Evolutionary conservation across 2,797 vertebrate genomes (phyloP), one percentile per base, ranked within the genome.

Genomic region (Danio choprae): DNA sequence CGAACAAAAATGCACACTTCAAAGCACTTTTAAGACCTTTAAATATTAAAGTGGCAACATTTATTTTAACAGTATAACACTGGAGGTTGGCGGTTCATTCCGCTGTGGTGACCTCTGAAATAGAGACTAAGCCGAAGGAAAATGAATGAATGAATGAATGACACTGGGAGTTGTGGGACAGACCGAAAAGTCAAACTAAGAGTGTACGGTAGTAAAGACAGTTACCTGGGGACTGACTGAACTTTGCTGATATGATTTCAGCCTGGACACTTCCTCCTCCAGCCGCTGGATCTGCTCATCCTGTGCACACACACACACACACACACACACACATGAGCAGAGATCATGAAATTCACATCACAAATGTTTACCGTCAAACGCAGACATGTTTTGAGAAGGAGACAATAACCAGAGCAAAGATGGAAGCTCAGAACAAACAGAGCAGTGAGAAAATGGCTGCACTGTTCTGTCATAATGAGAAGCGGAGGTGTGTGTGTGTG

Each of bases 141-240:
- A 29, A 29, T 29, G 29, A 29, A 29, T 29, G 29, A 29, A n/a
- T n/a, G n/a, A n/a, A 29, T 29, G 29, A 29, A 29, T 29, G 29
- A n/a, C n/a, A n/a, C 20, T 18, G 11, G 12, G 15, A 50, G 58
- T 16, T 38, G n/a, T 48, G 36, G 50, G 36, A 18, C 15, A n/a
- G n/a, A 3, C 41, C 1, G n/a, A 5, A 40, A 41, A 38, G 5
- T 4, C 18, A 11, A 67, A 62, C 18, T 11, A 41, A 68, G 16
- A 38, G 59, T 41, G 59, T 53, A 20, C 18, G 38, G 10, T 5
- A 5, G 40, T 55, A 53, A 80, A 50, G 50, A 65, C 86, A 83
- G 82, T 83, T 90, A 92, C 91, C 90, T 90, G 71, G 78, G 86
- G 82, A 79, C 36, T 73, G 65, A 86, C 74, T 83, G 73, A 43